Evolutionary conservation across 2,888 invertebrate genomes (phyloP).

Genomic region (Nemotelus pantherinus): DNA sequence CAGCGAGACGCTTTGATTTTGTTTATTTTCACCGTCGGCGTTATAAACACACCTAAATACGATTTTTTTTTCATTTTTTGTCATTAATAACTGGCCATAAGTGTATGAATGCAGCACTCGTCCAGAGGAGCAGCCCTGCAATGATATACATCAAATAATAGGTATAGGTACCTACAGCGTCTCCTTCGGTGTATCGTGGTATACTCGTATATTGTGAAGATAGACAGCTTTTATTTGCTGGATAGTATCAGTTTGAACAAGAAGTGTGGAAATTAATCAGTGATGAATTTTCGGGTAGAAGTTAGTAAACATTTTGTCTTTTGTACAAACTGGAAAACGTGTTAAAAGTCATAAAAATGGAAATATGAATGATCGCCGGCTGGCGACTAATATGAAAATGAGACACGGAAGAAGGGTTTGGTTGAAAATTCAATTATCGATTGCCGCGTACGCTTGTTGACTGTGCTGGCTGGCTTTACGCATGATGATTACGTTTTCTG

Average conservation of each 20-base stretch:
- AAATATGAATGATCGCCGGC: slow-evolving; percentile 45
- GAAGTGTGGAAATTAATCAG: slow-evolving; percentile 46
- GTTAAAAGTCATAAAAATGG: slow-evolving; percentile 49
- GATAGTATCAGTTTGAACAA: slow-evolving; percentile 33
- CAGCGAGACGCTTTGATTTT: slow-evolving; percentile 27
- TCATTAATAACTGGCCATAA: slow-evolving; percentile 25
- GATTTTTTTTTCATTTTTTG: slow-evolving; percentile 18
- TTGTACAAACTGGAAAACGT: slow-evolving; percentile 46
- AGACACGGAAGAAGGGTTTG: slow-evolving; percentile 21
- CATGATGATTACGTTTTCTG: slow-evolving; percentile 29
- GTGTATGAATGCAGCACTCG: not conserved
- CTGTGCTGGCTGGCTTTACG: slow-evolving; percentile 22
- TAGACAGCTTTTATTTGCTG: slow-evolving; percentile 20
- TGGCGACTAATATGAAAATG: slow-evolving; percentile 36
- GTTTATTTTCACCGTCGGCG: slow-evolving; percentile 39
- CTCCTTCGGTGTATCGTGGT: not conserved
- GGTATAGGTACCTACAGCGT: not conserved
- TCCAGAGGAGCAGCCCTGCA: no score
- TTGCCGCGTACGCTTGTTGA: slow-evolving; percentile 38
- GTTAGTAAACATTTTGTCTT: slow-evolving; percentile 47
- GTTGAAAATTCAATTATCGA: slow-evolving; percentile 45
- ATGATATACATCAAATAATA: no score
- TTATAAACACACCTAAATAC: slow-evolving; percentile 21
- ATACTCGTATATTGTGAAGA: not conserved
- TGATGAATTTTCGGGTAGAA: slow-evolving; percentile 48